phyloP scores from a whole-genome alignment of 2,888 invertebrate genomes.

The Bellardia pandia region DNA sequence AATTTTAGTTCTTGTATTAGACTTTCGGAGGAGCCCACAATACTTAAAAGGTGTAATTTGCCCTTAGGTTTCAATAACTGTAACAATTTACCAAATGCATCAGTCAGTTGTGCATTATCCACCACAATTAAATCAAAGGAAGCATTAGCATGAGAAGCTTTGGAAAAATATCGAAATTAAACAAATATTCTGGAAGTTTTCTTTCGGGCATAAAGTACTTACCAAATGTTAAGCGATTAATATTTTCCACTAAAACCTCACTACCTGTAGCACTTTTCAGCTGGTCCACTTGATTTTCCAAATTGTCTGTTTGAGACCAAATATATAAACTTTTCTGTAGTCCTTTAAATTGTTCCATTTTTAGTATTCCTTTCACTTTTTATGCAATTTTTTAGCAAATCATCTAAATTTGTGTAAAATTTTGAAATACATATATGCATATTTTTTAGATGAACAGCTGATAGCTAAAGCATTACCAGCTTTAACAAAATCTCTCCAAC shows the following conservation, averaged over 20 bases:
- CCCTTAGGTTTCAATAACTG: constrained; percentile 88
- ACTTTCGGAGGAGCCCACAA: constrained; percentile 81
- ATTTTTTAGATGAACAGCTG: constrained; percentile 28
- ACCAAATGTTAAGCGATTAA: constrained; percentile 87
- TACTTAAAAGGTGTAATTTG: constrained; percentile 85
- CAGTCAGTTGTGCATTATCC: constrained; percentile 81
- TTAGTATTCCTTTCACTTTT: constrained; percentile 50
- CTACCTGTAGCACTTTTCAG: constrained; percentile 85
- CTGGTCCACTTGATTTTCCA: constrained; percentile 85
- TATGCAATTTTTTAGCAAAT: constrained; percentile 37
- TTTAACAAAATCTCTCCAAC: neutral
- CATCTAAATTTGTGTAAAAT: constrained; percentile 38
- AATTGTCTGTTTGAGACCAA: constrained; percentile 85
- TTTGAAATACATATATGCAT: constrained; percentile 1
- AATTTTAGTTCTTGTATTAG: constrained; percentile 86
- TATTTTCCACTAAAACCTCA: constrained; percentile 86
- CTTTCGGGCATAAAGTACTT: constrained; percentile 78
- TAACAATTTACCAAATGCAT: constrained; percentile 86
- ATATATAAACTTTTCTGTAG: constrained; percentile 86
- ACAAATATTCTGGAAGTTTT: constrained; percentile 23
- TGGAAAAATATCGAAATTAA: constrained; percentile 55
- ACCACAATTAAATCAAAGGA: constrained; percentile 87
- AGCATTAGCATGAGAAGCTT: constrained; percentile 86
- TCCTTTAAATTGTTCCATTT: constrained; percentile 83
- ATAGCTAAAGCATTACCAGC: neutral